phyloP scores from a whole-genome alignment of 2,113 vertebrate species.

The Australoheros scitulus region DNA sequence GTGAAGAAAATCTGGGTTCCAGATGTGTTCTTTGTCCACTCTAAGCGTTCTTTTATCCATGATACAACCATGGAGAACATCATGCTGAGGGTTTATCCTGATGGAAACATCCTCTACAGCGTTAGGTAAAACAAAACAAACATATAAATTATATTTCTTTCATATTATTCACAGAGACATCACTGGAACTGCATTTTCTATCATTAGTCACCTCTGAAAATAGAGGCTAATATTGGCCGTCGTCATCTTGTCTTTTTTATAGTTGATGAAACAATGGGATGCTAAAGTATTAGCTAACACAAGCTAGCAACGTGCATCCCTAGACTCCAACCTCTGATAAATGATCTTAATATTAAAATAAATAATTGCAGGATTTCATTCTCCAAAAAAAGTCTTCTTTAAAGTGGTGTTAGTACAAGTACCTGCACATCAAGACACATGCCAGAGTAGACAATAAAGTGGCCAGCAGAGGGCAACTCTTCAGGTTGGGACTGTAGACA shows the following conservation, averaged over 20 bases:
- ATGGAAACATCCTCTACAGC: slow-evolving; percentile 91
- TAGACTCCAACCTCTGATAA: neutral
- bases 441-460: neutral
- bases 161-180: neutral
- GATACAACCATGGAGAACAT: slow-evolving; percentile 91
- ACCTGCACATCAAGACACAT: neutral
- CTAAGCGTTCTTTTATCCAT: slow-evolving; percentile 92
- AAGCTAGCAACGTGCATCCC: neutral
- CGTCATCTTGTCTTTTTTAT: neutral
- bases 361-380: neutral
- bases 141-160: neutral
- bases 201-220: neutral
- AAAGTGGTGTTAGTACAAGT: neutral
- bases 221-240: neutral
- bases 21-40: slow-evolving; percentile 93
- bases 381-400: neutral
- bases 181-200: neutral
- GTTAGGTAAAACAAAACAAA: slow-evolving; percentile 78
- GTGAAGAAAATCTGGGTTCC: slow-evolving; percentile 95
- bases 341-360: neutral
- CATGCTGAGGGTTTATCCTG: slow-evolving; percentile 87
- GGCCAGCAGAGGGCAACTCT: neutral
- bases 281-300: neutral
- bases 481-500: neutral
- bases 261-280: neutral